phyloP scores from a whole-genome alignment of 2,797 vertebrate genomes.

The Pelobates cultripes region DNA sequence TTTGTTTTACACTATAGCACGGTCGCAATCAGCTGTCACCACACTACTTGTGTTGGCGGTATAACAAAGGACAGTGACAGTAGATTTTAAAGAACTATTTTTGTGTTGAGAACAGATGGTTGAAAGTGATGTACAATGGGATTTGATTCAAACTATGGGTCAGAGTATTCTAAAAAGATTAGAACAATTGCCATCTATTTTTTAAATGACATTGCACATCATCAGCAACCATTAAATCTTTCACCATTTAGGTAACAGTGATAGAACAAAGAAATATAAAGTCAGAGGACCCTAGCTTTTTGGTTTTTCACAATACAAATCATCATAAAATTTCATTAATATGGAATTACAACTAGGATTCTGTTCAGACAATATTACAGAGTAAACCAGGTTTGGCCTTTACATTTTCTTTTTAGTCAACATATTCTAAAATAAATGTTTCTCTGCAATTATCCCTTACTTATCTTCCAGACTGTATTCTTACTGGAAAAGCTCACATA shows the following conservation, averaged over 20 bases:
- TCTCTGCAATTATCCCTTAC: no score
- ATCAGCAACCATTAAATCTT: background rate
- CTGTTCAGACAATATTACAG: no score
- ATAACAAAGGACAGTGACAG: slow-evolving; percentile 34
- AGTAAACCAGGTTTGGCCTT: no score
- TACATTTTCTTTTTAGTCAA: no score
- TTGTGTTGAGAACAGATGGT: slow-evolving; percentile 38
- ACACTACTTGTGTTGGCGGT: slow-evolving; percentile 19
- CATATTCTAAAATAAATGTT: no score
- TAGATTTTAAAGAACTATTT: slow-evolving; percentile 39
- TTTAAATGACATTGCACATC: background rate
- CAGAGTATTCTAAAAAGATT: slow-evolving; percentile 31
- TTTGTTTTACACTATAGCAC: background rate
- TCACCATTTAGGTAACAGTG: background rate
- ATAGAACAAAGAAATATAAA: no score
- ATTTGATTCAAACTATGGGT: slow-evolving; percentile 16
- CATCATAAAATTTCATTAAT: no score
- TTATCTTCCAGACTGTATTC: no score
- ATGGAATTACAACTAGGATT: no score
- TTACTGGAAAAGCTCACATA: no score
- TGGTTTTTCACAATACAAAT: no score
- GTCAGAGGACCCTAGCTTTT: no score
- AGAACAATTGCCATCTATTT: slow-evolving; percentile 9
- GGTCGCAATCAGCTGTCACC: slow-evolving; percentile 34
- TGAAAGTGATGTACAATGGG: slow-evolving; percentile 33